phyloP scores from a whole-genome alignment of 1,140 invertebrate species.

The Hycleus phaleratus region DNA sequence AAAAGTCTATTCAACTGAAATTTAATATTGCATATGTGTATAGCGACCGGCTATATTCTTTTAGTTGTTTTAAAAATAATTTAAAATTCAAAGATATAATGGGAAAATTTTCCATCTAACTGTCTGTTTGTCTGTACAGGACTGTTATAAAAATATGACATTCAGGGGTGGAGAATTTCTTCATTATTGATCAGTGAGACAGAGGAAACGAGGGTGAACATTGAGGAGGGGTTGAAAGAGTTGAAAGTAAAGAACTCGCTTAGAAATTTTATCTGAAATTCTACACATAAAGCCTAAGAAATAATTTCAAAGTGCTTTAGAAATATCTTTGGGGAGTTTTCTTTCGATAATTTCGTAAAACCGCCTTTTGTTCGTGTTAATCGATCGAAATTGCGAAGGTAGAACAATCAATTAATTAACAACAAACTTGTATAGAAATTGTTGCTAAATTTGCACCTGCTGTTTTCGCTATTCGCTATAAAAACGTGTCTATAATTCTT shows the following conservation, averaged over 20 bases:
- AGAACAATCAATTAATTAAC: too few relatives aligned
- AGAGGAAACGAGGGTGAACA: neutral
- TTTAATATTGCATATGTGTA: slow-evolving; percentile 10
- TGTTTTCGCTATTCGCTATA: too few relatives aligned
- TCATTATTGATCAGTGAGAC: slow-evolving; percentile 16
- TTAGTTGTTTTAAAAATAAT: neutral
- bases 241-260: slow-evolving; percentile 15
- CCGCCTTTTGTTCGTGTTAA: too few relatives aligned
- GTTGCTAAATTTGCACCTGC: too few relatives aligned
- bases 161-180: slow-evolving; percentile 1
- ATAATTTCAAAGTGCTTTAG: slow-evolving; percentile 10
- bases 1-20: slow-evolving; percentile 16
- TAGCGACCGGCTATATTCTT: neutral
- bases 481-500: too few relatives aligned
- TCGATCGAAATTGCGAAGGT: too few relatives aligned
- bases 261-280: slow-evolving; percentile 13
- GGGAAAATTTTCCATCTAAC: too few relatives aligned
- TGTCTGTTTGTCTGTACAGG: neutral
- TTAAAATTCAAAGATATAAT: neutral
- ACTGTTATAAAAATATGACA: slow-evolving; percentile 6
- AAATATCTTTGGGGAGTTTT: slow-evolving; percentile 9
- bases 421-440: too few relatives aligned
- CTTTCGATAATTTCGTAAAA: neutral
- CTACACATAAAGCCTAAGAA: slow-evolving; percentile 12
- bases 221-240: slow-evolving; percentile 16